Percentiles rank a stretch among this genome's conserved stretches.
These are phyloP conservation scores for Trachurus trachurus DNA, from an alignment of 2,797 vertebrate genomes.

Conservation along the genomic window DNA sequence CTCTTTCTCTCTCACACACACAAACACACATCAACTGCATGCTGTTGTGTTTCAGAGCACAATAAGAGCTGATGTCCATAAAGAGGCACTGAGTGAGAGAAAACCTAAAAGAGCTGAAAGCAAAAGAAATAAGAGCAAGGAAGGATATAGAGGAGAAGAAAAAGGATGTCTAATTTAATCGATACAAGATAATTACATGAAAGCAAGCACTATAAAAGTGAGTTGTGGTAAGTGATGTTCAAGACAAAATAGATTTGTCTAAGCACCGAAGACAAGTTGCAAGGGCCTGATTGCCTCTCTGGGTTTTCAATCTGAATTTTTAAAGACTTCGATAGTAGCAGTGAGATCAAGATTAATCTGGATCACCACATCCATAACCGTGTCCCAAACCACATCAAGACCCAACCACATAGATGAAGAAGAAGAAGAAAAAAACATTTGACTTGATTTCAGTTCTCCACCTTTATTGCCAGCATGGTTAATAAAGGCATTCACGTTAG, in stretches of 20 bases:
- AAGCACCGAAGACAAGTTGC: conserved; percentile 20
- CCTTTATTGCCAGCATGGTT: conserved; percentile 61
- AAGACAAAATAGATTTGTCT: conserved; percentile 32
- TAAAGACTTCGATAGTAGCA: conserved; percentile 18
- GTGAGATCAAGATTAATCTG: conserved; percentile 1
- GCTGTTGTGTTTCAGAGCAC: conserved; percentile 10
- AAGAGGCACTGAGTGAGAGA: background rate
- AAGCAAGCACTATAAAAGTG: conserved; percentile 41
- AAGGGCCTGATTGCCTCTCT: conserved; percentile 2
- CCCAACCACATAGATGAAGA: background rate
- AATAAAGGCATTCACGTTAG: conserved; percentile 69
- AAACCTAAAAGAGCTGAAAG: conserved; percentile 2
- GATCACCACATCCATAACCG: background rate
- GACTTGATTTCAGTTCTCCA: conserved; percentile 34
- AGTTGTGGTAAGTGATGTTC: conserved; percentile 42
- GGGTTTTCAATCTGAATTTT: conserved; percentile 29
- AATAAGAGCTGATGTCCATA: background rate
- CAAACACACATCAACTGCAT: background rate
- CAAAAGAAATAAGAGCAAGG: background rate
- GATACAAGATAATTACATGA: conserved; percentile 51
- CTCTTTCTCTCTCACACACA: background rate
- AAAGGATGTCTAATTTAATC: conserved; percentile 29
- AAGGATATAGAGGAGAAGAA: conserved; percentile 5
- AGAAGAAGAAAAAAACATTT: background rate
- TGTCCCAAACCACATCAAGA: background rate